Conservation (phyloP, 1,140 invertebrate genomes). For the Tetramorium parvispinum region DNA sequence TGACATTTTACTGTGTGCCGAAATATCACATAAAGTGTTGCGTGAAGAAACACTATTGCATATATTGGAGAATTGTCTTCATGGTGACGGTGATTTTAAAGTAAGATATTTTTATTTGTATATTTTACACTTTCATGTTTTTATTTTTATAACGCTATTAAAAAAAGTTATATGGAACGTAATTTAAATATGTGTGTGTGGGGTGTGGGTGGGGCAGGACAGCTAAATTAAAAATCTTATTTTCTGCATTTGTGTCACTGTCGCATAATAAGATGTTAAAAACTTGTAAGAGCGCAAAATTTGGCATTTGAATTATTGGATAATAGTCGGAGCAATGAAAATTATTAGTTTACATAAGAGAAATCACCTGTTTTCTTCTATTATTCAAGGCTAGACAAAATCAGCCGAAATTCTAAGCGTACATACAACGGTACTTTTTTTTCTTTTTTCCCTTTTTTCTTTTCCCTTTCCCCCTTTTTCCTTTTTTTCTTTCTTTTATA, state of each 20-base stretch:
- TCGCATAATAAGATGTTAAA: neutral
- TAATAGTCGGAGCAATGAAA: too few species aligned
- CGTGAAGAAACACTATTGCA: slow-evolving; percentile 87
- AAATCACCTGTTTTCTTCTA: too few species aligned
- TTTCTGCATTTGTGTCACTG: neutral
- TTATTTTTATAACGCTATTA: neutral
- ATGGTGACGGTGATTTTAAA: neutral
- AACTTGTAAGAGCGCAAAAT: too few species aligned
- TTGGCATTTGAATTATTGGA: too few species aligned
- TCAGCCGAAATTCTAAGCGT: too few species aligned
- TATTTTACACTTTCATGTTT: neutral
- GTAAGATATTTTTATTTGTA: slow-evolving; percentile 25
- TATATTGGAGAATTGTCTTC: slow-evolving; percentile 86
- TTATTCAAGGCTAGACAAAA: too few species aligned
- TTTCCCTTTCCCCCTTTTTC: too few species aligned
- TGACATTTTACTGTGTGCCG: slow-evolving; percentile 89
- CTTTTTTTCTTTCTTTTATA: too few species aligned
- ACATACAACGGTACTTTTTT: too few species aligned
- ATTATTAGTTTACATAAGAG: too few species aligned
- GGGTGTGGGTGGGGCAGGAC: too few species aligned
- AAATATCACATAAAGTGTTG: slow-evolving; percentile 92
- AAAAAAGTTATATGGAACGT: neutral
- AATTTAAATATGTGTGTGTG: neutral
- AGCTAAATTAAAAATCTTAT: neutral
- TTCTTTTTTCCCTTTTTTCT: too few species aligned